Conservation (phyloP, 2,113 vertebrate genomes). For the Oceanodroma tethys region DNA sequence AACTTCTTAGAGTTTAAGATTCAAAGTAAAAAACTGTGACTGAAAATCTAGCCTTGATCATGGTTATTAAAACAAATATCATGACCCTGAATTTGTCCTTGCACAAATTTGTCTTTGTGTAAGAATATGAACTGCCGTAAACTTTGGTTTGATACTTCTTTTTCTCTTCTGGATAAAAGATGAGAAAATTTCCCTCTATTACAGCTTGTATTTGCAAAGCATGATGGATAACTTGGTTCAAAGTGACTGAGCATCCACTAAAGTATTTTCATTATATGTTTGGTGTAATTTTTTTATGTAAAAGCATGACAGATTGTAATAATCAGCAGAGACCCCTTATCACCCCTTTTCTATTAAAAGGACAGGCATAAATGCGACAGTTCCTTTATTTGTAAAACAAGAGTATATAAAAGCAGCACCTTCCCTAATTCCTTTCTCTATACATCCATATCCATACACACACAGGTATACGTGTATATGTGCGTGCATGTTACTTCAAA, state of each 20-base stretch:
- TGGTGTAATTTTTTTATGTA: not conserved
- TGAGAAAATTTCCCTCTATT: not conserved
- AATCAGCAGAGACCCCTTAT: not conserved
- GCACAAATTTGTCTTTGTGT: not conserved
- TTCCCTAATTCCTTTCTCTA: not conserved
- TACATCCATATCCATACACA: not conserved
- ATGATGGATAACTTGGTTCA: not conserved
- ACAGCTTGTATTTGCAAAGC: not conserved
- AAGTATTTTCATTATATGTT: not conserved
- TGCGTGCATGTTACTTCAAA: not conserved
- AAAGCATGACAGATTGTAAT: not conserved
- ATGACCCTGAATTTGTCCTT: not conserved
- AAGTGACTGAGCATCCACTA: not conserved
- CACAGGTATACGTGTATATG: not conserved
- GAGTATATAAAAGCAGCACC: not conserved
- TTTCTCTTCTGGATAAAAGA: not conserved
- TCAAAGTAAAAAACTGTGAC: not conserved
- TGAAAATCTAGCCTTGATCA: not conserved
- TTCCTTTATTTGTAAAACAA: not conserved
- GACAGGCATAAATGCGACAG: not conserved
- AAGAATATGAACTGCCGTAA: not conserved
- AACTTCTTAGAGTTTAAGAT: not conserved
- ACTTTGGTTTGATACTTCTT: not conserved
- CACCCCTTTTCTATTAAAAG: not conserved
- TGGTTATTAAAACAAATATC: not conserved